phyloP scores from a whole-genome alignment of 1,140 invertebrate species.

The Diprion similis region DNA sequence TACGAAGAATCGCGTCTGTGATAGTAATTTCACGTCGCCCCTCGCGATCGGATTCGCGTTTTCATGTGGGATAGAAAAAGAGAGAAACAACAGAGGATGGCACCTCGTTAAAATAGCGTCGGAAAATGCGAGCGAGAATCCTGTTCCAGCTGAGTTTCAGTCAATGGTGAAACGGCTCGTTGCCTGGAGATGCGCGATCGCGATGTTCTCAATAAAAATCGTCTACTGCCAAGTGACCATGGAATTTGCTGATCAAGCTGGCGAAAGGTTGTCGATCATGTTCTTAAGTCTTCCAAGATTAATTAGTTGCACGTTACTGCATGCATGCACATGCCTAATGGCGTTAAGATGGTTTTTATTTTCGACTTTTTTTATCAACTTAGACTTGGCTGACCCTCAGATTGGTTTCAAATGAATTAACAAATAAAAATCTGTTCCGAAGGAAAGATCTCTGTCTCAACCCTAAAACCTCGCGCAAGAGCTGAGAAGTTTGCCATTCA shows the following conservation, averaged over 20 bases:
- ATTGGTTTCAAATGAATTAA: no score
- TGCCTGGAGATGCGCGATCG: conserved; percentile 5
- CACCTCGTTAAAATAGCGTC: background rate
- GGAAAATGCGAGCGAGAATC: background rate
- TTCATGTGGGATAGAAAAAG: background rate
- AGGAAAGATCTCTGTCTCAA: no score
- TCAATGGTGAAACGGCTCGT: background rate
- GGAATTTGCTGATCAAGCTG: conserved; percentile 44
- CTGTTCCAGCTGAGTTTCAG: background rate
- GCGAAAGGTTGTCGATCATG: background rate
- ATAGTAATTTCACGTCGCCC: no score
- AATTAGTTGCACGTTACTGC: no score
- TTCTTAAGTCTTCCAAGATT: background rate
- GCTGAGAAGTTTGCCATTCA: no score
- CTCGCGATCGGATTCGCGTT: background rate
- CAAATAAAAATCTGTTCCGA: no score
- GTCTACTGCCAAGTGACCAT: conserved; percentile 58
- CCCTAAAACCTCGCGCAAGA: no score
- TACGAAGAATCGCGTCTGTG: no score
- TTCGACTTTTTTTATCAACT: no score
- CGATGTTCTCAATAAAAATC: conserved; percentile 57
- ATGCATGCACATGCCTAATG: no score
- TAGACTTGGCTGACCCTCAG: no score
- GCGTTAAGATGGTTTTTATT: no score
- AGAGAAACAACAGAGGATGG: background rate